These are phyloP conservation scores for pig (Sus scrofa) DNA, from an alignment of 2,113 vertebrate species.

Conservation along the genomic window DNA sequence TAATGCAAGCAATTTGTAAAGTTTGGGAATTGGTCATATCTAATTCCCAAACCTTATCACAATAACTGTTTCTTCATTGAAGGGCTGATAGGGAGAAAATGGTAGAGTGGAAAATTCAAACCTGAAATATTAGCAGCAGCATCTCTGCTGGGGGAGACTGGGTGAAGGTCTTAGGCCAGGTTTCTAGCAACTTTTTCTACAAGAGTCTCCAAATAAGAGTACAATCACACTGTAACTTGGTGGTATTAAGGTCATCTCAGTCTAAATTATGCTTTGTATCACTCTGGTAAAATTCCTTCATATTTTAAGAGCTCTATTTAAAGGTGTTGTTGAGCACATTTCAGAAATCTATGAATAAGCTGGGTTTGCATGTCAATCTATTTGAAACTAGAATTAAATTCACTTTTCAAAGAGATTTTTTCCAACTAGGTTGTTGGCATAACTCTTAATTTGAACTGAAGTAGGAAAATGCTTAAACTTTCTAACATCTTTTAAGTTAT, in stretches of 20 bases:
- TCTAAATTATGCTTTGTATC: slow-evolving; percentile 37
- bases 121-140: background rate
- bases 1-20: background rate
- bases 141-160: background rate
- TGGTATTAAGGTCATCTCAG: background rate
- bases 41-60: background rate
- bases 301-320: slow-evolving; percentile 63
- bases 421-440: slow-evolving; percentile 54
- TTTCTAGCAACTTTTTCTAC: background rate
- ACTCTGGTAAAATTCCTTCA: slow-evolving; percentile 50
- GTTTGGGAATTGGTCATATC: background rate
- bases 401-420: slow-evolving; percentile 46
- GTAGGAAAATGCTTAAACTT: slow-evolving; percentile 51
- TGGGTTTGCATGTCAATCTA: slow-evolving; percentile 61
- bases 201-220: background rate
- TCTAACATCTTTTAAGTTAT: slow-evolving; percentile 55
- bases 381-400: slow-evolving; percentile 74
- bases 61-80: background rate
- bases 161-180: background rate
- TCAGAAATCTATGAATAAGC: slow-evolving; percentile 73
- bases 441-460: slow-evolving; percentile 72
- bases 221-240: background rate
- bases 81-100: background rate
- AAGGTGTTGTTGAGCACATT: slow-evolving; percentile 61
- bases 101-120: background rate